These are phyloP conservation scores for Syncerus caffer DNA, from an alignment of 2,797 vertebrate genomes.

Conservation along the genomic window DNA sequence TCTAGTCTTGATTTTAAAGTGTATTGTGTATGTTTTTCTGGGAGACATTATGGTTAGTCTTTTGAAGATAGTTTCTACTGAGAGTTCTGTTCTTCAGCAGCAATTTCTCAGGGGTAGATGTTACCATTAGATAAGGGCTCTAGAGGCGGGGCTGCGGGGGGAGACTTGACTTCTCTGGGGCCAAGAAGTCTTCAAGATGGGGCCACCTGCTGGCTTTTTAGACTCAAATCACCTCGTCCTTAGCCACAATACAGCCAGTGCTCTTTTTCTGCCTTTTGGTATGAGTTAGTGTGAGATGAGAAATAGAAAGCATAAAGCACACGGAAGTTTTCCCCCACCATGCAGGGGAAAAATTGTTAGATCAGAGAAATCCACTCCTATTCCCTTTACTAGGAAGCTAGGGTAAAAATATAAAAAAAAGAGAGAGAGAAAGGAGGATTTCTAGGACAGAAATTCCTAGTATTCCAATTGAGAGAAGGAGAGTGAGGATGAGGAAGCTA, in stretches of 20 bases:
- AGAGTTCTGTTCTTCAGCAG: not conserved
- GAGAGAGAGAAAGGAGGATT: not conserved
- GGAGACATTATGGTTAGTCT: not conserved
- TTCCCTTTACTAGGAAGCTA: not conserved
- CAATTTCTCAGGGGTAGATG: not conserved
- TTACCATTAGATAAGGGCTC: not conserved
- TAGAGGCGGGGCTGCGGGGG: accelerated
- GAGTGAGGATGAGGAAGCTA: not conserved
- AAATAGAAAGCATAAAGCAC: not conserved
- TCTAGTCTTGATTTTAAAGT: constrained; percentile 23
- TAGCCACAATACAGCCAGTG: not conserved
- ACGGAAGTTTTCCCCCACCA: not conserved
- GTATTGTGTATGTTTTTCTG: not conserved
- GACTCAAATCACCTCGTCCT: not conserved
- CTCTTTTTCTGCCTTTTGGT: not conserved
- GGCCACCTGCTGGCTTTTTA: not conserved
- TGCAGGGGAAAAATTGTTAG: not conserved
- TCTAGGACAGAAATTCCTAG: not conserved
- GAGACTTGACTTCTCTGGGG: not conserved
- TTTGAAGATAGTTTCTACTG: not conserved
- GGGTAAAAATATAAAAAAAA: not conserved
- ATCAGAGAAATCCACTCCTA: not conserved
- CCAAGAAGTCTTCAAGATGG: not conserved
- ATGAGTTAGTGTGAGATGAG: not conserved
- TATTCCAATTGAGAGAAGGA: not conserved